Conservation (phyloP, 2,113 vertebrate species). For the Crotalus tigris region DNA sequence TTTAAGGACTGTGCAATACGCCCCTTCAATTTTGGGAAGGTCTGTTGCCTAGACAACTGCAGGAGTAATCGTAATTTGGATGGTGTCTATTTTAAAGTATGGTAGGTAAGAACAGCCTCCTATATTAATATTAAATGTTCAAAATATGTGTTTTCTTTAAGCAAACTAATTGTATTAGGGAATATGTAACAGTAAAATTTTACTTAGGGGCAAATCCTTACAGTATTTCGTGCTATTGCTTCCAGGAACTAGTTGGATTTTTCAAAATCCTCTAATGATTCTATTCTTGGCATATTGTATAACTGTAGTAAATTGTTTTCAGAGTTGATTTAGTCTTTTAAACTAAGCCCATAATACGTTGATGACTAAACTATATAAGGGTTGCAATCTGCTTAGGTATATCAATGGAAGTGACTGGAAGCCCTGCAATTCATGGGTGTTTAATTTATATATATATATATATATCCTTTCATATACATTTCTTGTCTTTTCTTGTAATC, state of each 20-base stretch:
- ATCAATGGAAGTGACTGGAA: background rate
- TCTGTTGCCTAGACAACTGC: slow-evolving; percentile 32
- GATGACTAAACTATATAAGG: background rate
- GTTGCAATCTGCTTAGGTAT: background rate
- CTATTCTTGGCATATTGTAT: background rate
- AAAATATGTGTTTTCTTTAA: background rate
- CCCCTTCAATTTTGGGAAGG: slow-evolving; percentile 17
- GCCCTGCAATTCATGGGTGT: background rate
- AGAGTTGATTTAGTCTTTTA: background rate
- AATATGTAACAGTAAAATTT: background rate
- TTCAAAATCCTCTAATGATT: background rate
- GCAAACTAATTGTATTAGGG: background rate
- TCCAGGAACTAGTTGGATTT: background rate
- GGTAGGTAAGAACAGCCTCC: slow-evolving; percentile 17
- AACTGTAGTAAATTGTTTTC: background rate
- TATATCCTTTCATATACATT: background rate
- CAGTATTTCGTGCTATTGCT: no score
- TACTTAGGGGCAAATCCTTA: background rate
- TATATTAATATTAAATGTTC: slow-evolving; percentile 4
- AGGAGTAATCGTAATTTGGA: slow-evolving; percentile 16
- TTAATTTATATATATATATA: background rate
- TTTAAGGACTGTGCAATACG: slow-evolving; percentile 25
- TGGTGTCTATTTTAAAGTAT: slow-evolving; percentile 6
- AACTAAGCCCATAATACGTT: background rate
- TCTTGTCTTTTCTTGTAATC: background rate